Evolutionary conservation across 64 coral and sea anemone genomes (phyloP), one percentile per base, ranked within the genome.

Genomic region (Hydrozoanthus tunicans): DNA sequence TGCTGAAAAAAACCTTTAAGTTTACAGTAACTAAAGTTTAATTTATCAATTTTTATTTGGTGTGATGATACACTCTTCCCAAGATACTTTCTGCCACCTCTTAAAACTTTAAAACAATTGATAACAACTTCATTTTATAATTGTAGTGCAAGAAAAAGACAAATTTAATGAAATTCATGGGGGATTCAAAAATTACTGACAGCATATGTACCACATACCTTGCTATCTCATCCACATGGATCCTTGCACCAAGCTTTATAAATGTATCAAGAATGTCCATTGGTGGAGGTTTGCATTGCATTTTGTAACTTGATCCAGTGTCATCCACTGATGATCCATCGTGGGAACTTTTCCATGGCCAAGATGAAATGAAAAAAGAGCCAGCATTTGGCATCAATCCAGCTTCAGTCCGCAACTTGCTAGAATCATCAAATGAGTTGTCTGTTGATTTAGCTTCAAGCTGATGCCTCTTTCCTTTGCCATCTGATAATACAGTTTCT

Each of bases 211-310:
- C 65, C 17, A 7, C 3, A 25, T 88, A 88, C 84, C 84, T 88
- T 59, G 84, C 84, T 74, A 88, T 55, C 5, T 75, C 84, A 88
- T 88, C 84, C 69, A 88, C 0, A 26, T 88, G 84, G 43, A 88
- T 88, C 55, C 84, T 69, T 6, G 84, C 70, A 56, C 84, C 84
- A 5, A 88, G 84, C 84, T 74, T 88, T 54, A 88, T 73, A 88
- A 88, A 88, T 25, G 10, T 88, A 58, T 88, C 84, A 58, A 88
- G 69, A 73, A 88, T 25, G 12, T 88, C 84, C 55, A 88, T 15
- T 3, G 84, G 84, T 0, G 56, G 66, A 4, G 69, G 55, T 60
- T 61, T 88, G 52, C 53, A 59, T 5, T 74, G 53, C 10, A 60
- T 11, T 43, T 75, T 88, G 51, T 20, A 59, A 1, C 5, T 59